These are phyloP conservation scores for Gracilinanus agilis DNA, from an alignment of 2,113 vertebrate species.

Conservation along the genomic window DNA sequence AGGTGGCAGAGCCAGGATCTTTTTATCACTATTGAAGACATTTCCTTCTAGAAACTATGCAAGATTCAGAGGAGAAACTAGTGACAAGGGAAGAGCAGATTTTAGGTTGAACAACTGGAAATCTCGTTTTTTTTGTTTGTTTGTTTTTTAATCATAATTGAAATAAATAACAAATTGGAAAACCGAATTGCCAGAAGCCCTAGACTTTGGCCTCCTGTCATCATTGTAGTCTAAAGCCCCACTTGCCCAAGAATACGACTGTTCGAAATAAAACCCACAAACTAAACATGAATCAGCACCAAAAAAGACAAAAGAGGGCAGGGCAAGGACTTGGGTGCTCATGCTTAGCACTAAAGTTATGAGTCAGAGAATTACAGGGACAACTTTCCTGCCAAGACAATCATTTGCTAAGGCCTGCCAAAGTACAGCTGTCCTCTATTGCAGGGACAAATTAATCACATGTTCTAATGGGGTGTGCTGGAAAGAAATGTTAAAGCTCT, in stretches of 20 bases:
- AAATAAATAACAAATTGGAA: constrained; percentile 47
- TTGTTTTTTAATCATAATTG: not conserved
- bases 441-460: constrained; percentile 28
- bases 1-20: not conserved
- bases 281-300: constrained; percentile 74
- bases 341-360: constrained; percentile 55
- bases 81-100: not conserved
- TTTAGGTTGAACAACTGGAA: not conserved
- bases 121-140: not conserved
- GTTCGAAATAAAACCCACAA: constrained; percentile 72
- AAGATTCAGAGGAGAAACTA: not conserved
- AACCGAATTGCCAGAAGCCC: constrained; percentile 44
- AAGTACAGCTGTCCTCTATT: constrained; percentile 38
- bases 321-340: constrained; percentile 58
- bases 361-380: constrained; percentile 70
- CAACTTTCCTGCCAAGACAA: constrained; percentile 58
- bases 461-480: constrained; percentile 16
- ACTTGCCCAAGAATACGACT: constrained; percentile 55
- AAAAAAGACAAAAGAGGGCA: constrained; percentile 65
- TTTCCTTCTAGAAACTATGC: not conserved
- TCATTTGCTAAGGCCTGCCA: constrained; percentile 59
- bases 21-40: not conserved
- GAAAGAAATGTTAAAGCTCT: constrained; percentile 18
- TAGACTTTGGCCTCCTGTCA: constrained; percentile 46
- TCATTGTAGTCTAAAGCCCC: constrained; percentile 61